Base-by-base conservation (phyloP, 2,888 invertebrate species). In the Chironomus riparius region DNA sequence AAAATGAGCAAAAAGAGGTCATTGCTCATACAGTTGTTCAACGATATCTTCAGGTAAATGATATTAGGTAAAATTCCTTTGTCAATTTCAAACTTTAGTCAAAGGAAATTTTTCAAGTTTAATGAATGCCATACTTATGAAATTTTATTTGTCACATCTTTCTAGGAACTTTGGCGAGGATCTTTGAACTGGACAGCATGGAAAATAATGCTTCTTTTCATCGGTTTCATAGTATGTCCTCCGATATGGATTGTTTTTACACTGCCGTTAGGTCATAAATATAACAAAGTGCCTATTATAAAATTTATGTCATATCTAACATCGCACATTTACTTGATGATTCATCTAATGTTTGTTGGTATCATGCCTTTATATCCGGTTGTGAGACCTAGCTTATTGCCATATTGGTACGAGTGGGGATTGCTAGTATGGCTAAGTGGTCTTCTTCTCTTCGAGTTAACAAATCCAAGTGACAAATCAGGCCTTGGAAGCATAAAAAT, bases 221-320 rank as follows among this genome's bases (percentile, higher is more conserved):
- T 97, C 81, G 90, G 93, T 79, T 95, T 98, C 83, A 90, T 98
- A 81, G 86, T 97, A 76, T 95, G 95, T 82, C 99, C 99, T 56
- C 95, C 98, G 5, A 91, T 98, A 47, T 99, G 98, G 98, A 87
- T 98, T 79, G 91, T 93, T 71, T 95, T 98, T 84, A 97, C 97
- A 78, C 89, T 98, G 82, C 98, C 98, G 73, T 86, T 97, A 82
- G 95, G 95, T 62, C 96, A 97, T 86, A 93, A 93, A 85, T 97
- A 94, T 86, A 95, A 97, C 87, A 95, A 97, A 87, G 95, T 98
- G 81, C 99, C 99, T 77, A 98, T 99, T 82, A 97, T 99, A 82
- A 99, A 99, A 86, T 99, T 99, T 86, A 98, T 98, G 94, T 97
- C 98, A 68, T 98, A 99, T 85, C 88, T 99, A 80, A 98, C 98